These are phyloP conservation scores for Pyrochroa serraticornis DNA, from an alignment of 2,888 invertebrate species.

Conservation along the genomic window DNA sequence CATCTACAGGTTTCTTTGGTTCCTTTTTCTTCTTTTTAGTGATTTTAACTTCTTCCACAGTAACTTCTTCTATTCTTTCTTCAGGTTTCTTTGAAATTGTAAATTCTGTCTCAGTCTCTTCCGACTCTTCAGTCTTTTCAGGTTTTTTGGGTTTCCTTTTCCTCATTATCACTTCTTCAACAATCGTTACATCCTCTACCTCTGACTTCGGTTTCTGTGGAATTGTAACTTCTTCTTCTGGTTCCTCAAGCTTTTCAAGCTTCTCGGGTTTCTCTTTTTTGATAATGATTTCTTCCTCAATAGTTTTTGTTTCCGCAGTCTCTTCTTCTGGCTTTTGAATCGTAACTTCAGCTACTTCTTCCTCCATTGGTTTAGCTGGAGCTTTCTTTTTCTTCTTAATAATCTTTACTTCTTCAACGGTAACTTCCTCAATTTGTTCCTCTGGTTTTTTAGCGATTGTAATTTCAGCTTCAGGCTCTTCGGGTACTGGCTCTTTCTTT, in stretches of 20 bases:
- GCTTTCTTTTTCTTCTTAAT: conserved; percentile 16
- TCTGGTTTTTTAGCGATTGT: conserved; percentile 56
- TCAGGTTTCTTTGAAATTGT: conserved; percentile 39
- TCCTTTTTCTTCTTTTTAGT: conserved; percentile 48
- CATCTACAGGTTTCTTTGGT: conserved; percentile 32
- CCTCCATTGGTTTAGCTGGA: conserved; percentile 1
- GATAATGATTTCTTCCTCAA: conserved; percentile 38
- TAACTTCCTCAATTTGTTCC: conserved; percentile 33
- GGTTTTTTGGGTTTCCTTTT: conserved; percentile 36
- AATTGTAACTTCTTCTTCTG: conserved; percentile 15
- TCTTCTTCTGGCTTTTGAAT: conserved; percentile 31
- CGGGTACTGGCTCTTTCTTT: conserved; percentile 33
- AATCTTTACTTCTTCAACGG: conserved; percentile 26
- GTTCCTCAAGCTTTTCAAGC: conserved; percentile 17
- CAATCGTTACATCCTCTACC: conserved; percentile 36
- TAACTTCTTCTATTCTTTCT: conserved; percentile 39
- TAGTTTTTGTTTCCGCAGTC: conserved; percentile 11
- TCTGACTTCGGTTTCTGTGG: conserved; percentile 39
- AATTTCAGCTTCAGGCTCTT: conserved; percentile 45
- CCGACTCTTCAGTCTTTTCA: conserved; percentile 34
- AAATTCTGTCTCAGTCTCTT: conserved; percentile 15
- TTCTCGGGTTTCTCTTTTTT: conserved; percentile 28
- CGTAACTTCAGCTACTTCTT: conserved; percentile 32
- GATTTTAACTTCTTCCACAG: conserved; percentile 48
- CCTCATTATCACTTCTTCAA: conserved; percentile 49